These are phyloP conservation scores for Ypsolopha sequella DNA, from an alignment of 2,888 invertebrate genomes.

Conservation along the genomic window DNA sequence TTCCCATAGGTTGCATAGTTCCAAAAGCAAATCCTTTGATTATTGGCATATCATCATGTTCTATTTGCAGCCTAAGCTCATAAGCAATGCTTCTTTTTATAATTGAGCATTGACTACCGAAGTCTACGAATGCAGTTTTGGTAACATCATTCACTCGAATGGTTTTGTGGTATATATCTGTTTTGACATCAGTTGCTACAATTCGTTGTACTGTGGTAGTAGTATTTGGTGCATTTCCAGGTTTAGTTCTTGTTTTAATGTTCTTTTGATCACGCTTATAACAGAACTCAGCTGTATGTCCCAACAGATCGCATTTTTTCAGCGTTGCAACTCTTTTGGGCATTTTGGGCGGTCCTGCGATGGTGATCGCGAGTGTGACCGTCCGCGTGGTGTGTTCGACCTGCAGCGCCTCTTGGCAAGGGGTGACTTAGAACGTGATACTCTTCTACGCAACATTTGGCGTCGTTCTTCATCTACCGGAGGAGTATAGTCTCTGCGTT, in stretches of 20 bases:
- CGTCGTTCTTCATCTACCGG: too few species aligned
- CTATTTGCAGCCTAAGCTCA: neutral
- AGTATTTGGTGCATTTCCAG: neutral
- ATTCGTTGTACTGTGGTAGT: neutral
- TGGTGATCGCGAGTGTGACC: too few species aligned
- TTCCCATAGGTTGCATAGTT: neutral
- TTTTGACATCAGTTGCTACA: neutral
- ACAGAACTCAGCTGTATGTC: neutral
- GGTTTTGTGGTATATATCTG: neutral
- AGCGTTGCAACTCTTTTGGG: neutral
- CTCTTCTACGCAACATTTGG: too few species aligned
- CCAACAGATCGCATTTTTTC: neutral
- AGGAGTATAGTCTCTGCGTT: too few species aligned
- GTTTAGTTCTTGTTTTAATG: neutral
- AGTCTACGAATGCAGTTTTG: neutral
- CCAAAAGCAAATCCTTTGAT: conserved; percentile 3
- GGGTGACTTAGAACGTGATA: too few species aligned
- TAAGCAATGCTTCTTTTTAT: neutral
- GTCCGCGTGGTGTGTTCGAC: too few species aligned
- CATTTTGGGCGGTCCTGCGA: neutral
- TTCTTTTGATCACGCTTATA: too few species aligned
- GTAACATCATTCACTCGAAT: neutral
- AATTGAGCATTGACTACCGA: neutral
- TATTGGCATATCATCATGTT: neutral
- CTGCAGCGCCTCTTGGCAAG: too few species aligned